phyloP scores from a whole-genome alignment of 2,113 vertebrate genomes.

The Elanoides forficatus region DNA sequence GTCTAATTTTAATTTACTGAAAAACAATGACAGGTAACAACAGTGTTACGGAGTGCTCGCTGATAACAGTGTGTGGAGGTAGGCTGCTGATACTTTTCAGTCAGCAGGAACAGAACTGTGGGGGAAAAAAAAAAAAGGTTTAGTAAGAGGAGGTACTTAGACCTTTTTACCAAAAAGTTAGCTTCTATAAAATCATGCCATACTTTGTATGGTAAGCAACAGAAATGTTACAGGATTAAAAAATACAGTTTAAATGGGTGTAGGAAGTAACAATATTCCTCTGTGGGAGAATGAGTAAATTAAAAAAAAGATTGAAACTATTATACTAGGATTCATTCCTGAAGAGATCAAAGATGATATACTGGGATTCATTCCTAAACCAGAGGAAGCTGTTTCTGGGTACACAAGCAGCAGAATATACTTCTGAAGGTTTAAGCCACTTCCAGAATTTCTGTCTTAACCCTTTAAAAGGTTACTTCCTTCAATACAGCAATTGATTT shows the following conservation, averaged over 20 bases:
- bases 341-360: too few relatives aligned
- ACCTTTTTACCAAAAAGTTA: neutral
- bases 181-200: neutral
- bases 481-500: neutral
- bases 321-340: too few relatives aligned
- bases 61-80: accelerated
- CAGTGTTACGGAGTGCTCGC: neutral
- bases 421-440: neutral
- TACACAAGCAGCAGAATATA: neutral
- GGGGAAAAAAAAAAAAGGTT: too few relatives aligned
- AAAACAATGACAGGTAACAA: accelerated
- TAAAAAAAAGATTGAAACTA: neutral
- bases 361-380: neutral
- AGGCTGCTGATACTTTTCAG: neutral
- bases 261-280: neutral
- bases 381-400: neutral
- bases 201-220: neutral
- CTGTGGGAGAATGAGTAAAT: neutral
- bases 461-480: neutral
- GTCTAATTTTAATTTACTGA: neutral
- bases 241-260: neutral
- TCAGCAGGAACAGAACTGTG: neutral
- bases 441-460: neutral
- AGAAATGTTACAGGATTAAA: neutral
- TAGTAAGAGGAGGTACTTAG: neutral